These are phyloP conservation scores for Steinernema carpocapsae DNA, from an alignment of 2,888 invertebrate species.

Conservation along the genomic window DNA sequence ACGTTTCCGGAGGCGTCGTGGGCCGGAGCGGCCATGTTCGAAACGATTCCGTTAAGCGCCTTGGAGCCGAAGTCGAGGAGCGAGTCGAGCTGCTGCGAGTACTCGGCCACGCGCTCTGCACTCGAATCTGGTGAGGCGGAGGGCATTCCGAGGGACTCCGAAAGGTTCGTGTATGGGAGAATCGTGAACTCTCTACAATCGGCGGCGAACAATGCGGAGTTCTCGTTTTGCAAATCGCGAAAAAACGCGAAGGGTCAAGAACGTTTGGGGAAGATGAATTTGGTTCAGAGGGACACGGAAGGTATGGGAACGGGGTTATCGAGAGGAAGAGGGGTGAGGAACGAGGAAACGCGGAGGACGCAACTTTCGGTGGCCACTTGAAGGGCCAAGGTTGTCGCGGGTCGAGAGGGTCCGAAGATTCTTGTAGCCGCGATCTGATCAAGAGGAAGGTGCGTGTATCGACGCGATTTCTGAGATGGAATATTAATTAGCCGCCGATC, in stretches of 20 bases:
- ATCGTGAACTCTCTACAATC: constrained; percentile 19
- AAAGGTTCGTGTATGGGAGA: background rate
- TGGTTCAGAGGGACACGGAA: constrained; percentile 1
- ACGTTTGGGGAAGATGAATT: background rate
- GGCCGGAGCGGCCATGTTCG: constrained; percentile 10
- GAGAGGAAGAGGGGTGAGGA: background rate
- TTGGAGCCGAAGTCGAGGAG: constrained; percentile 26
- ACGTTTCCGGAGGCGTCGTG: background rate
- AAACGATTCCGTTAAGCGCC: constrained; percentile 18
- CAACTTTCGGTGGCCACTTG: constrained; percentile 23
- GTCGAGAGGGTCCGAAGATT: background rate
- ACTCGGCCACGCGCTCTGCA: background rate
- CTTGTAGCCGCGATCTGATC: background rate
- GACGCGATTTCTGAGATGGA: background rate
- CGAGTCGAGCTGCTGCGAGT: constrained; percentile 10
- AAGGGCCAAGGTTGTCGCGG: background rate
- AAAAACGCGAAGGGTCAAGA: constrained; percentile 12
- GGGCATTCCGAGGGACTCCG: constrained; percentile 19
- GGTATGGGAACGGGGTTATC: background rate
- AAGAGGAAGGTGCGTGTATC: background rate
- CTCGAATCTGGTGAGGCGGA: constrained; percentile 13
- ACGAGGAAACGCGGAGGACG: constrained; percentile 2
- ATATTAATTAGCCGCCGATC: constrained; percentile 15
- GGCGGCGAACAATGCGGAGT: constrained; percentile 4
- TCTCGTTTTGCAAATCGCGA: constrained; percentile 11